Evolutionary conservation across 2,797 vertebrate species (phyloP), one percentile per base, ranked within the genome.

Genomic region (Aulostomus chinensis): DNA sequence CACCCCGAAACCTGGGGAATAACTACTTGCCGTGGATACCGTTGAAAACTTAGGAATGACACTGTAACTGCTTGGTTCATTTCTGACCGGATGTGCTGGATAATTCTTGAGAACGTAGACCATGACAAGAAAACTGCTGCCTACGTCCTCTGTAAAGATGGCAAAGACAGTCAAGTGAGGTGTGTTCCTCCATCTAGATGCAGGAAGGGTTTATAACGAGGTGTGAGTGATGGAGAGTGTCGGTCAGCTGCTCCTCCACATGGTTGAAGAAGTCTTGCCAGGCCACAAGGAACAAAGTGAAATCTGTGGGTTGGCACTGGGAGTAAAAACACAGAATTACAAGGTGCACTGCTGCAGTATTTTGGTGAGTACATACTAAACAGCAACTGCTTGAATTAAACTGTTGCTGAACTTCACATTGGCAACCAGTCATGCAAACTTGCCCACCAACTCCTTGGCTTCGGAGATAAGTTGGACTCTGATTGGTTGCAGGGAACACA

Each of bases 141-240:
- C 16, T 42, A 15, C 7, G 26, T 26, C 16, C 8, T 54, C 33
- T 42, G 2, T 43, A 58, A 29, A 55, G 29, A 55, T 12, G 16
- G 26, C 15, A 46, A 15, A 21, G 35, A 38, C 29, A 45, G 58
- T 29, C 22, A 7, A 45, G 41, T 29, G 52, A 62, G 41, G 17
- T 29, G 52, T 36, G 52, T 33, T 64, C 28, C 12, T 42, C 29
- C 59, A 34, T 26, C 58, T 52, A 41, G 40, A 46, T 39, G 55
- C 53, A 46, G 18, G 10, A 25, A 46, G 22, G 16, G 18, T 61
- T 65, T 45, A 33, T 30, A 55, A 31, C 4, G 15, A 49, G 21
- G 31, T 20, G 25, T 0, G 31, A 66, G 51, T 34, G 65, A 72
- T 43, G 45, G 41, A 39, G 11, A 11, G 42, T 63, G 61, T 0